Conservation (phyloP, 2,888 invertebrate genomes). For the Argyresthia albistria region DNA sequence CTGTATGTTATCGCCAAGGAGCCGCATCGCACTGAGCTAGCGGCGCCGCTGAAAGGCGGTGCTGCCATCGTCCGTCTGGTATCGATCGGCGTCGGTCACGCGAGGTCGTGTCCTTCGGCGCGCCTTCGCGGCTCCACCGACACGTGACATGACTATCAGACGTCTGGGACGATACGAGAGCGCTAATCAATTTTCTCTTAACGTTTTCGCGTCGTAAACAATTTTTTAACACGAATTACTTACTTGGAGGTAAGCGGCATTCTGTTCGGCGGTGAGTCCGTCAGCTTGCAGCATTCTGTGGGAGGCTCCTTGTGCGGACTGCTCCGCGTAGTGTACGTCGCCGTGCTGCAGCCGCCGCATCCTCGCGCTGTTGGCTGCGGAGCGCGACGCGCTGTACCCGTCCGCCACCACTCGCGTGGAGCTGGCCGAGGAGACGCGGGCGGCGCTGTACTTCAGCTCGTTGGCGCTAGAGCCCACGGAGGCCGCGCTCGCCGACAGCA, state of each 20-base stretch:
- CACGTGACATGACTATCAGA: constrained; percentile 11
- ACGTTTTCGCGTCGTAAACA: background rate
- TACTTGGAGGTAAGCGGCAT: constrained; percentile 82
- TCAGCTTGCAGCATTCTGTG: constrained; percentile 86
- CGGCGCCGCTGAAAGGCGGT: constrained; percentile 30
- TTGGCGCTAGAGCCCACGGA: constrained; percentile 69
- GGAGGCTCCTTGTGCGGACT: constrained; percentile 83
- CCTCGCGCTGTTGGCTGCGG: constrained; percentile 58
- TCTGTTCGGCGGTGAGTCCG: constrained; percentile 89
- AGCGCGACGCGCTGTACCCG: constrained; percentile 82
- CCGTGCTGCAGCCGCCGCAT: constrained; percentile 80
- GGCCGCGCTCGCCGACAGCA: constrained; percentile 53
- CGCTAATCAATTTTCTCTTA: background rate
- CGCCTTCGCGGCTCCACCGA: constrained; percentile 49
- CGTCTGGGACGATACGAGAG: background rate
- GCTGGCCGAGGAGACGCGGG: constrained; percentile 82
- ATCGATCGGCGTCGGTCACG: constrained; percentile 57
- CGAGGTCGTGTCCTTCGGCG: constrained; percentile 71
- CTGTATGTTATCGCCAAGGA: constrained; percentile 49
- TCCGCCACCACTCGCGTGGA: constrained; percentile 85
- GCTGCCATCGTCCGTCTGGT: constrained; percentile 26
- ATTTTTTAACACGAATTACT: background rate
- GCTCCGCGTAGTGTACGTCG: constrained; percentile 86
- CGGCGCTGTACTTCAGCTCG: constrained; percentile 87
- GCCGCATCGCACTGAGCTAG: constrained; percentile 49